Base-by-base conservation (phyloP, 2,797 vertebrate genomes). In the Betta splendens region DNA sequence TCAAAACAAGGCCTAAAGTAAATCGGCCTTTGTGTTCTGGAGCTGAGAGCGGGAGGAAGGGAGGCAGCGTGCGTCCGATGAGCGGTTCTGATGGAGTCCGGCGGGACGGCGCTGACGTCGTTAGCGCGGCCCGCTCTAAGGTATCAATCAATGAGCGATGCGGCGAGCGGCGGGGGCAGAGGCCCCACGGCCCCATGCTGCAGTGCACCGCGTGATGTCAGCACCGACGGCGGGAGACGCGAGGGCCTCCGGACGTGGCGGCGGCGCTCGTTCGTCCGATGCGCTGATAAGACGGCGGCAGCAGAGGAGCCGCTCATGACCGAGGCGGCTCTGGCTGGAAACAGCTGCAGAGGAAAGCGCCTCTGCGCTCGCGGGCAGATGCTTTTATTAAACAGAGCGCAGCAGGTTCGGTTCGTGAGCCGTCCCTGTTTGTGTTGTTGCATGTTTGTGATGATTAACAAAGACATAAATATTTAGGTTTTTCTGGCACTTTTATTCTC, bases 111-210 rank as follows among this genome's bases (percentile, higher is more conserved):
- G 65, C 33, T 72, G 65, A 81, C 54, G 77, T 44, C 46, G 83
- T 82, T 79, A 78, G 60, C 50, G n/a, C n/a, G 61, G 22, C 49
- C 39, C 15, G 57, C 50, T 66, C 53, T 69, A 65, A 79, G 83
- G 82, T 56, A 80, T 85, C 80, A 69, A 89, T 90, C 85, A 68
- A 88, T 89, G 59, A 42, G 66, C n/a, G n/a, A n/a, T n/a, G 49
- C 37, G 16, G 55, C 12, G 36, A 56, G 55, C 17, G 9, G 57
- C 35, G 45, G 77, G 77, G 75, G 52, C 48, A 1, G 53, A 5
- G 10, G 42, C 21, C 55, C 43, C 23, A 48, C 49, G 43, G 48
- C 37, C 75, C 62, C 33, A 46, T 68, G 81, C 79, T 74, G 79
- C 75, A 71, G 50, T 28, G 42, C 17, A 61, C 63, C 76, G 49